These are phyloP conservation scores for Ridgeia piscesae DNA, from an alignment of 1,140 invertebrate genomes.

Conservation along the genomic window DNA sequence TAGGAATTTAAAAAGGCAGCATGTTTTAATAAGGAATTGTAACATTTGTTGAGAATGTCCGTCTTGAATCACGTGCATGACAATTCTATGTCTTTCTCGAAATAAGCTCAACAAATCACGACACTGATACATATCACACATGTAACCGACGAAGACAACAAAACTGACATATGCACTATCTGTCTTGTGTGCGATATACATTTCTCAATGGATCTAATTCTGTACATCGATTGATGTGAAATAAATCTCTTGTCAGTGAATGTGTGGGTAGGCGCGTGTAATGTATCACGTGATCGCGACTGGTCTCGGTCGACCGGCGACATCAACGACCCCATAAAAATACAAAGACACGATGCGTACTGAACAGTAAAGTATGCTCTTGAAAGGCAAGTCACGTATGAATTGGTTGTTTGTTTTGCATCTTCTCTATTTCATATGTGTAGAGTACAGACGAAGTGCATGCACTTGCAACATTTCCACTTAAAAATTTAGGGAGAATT, in stretches of 20 bases:
- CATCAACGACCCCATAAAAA: neutral
- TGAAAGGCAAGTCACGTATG: too few relatives aligned
- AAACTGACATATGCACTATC: neutral
- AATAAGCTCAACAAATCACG: neutral
- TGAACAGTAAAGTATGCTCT: neutral
- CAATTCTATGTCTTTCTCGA: too few relatives aligned
- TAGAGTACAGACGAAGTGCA: too few relatives aligned
- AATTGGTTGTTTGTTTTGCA: too few relatives aligned
- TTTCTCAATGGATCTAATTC: neutral
- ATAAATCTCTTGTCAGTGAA: neutral
- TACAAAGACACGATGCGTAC: neutral
- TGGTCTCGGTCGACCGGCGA: neutral
- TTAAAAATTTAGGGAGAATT: too few relatives aligned
- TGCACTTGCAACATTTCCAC: too few relatives aligned
- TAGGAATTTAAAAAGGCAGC: neutral
- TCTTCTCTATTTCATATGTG: neutral
- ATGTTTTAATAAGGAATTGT: neutral
- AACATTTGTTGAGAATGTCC: neutral
- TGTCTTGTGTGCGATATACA: neutral
- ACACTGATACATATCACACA: neutral
- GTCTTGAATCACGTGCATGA: neutral
- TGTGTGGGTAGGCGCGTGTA: neutral
- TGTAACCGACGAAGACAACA: neutral
- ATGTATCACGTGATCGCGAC: neutral
- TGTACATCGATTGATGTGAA: neutral